A percentile compares a stretch with the other conserved stretches of the same genome.
These are phyloP conservation scores for Drosophila melanica DNA, from an alignment of 1,140 invertebrate species.

Conservation along the genomic window DNA sequence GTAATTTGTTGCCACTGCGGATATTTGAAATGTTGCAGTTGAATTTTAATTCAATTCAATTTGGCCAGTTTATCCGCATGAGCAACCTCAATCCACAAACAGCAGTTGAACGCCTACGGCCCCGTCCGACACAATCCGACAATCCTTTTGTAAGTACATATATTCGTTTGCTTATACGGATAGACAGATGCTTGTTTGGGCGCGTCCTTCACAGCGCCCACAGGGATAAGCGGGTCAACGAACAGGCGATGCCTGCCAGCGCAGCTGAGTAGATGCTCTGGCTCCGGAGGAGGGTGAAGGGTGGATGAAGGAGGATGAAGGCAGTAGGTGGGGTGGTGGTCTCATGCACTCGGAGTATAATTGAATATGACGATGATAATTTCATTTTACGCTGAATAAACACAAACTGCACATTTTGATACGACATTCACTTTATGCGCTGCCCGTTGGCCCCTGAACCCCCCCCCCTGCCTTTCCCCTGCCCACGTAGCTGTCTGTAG, in stretches of 20 bases:
- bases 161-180: conserved; percentile 18
- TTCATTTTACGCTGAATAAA: conserved; percentile 74
- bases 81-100: conserved; percentile 27
- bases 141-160: conserved; percentile 45
- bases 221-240: conserved; percentile 47
- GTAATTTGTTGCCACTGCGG: conserved; percentile 25
- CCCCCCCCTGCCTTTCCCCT: no score
- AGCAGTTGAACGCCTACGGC: conserved; percentile 20
- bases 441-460: neutral
- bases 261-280: no score
- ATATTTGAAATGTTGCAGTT: conserved; percentile 29
- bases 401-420: conserved; percentile 65
- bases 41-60: conserved; percentile 42
- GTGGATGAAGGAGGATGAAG: no score
- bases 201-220: conserved; percentile 45
- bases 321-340: no score
- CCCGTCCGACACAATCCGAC: conserved; percentile 16
- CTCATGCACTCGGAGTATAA: conserved; percentile 60
- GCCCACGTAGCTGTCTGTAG: neutral
- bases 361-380: conserved; percentile 78
- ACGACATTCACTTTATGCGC: conserved; percentile 24
- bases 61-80: conserved; percentile 38
- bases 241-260: conserved; percentile 16
- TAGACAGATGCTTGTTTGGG: conserved; percentile 28
- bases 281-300: no score